A percentile compares a stretch with the other conserved stretches of the same genome.
These are phyloP conservation scores for Euplagia quadripunctaria DNA, from an alignment of 2,888 invertebrate genomes.

Conservation along the genomic window DNA sequence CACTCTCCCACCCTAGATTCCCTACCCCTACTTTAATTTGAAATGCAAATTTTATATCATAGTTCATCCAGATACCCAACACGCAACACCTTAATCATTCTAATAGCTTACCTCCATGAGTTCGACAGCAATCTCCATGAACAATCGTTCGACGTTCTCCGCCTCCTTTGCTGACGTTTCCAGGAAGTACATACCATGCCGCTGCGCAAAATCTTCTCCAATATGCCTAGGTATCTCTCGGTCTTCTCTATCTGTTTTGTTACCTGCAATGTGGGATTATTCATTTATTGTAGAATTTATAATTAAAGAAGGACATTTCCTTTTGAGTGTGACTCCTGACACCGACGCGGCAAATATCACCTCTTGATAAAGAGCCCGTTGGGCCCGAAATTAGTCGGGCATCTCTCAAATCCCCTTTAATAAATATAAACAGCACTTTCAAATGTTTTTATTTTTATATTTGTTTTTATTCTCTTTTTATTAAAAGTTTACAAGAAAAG, in stretches of 20 bases:
- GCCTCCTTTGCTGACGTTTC: conserved; percentile 99
- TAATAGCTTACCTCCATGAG: conserved; percentile 90
- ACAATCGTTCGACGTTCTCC: conserved; percentile 98
- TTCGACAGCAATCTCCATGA: conserved; percentile 98
- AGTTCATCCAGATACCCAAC: background rate
- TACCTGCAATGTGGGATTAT: conserved; percentile 87
- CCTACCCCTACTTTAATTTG: too few species aligned
- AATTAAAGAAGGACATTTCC: background rate
- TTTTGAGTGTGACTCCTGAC: too few species aligned
- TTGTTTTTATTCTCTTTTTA: too few species aligned
- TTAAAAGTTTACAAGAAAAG: too few species aligned
- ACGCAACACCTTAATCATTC: background rate
- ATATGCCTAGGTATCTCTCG: conserved; percentile 98
- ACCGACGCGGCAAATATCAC: too few species aligned
- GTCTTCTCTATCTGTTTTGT: conserved; percentile 98
- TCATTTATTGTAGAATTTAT: background rate
- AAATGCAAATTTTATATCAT: too few species aligned
- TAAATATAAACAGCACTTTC: too few species aligned
- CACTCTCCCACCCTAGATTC: too few species aligned
- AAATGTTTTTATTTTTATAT: too few species aligned
- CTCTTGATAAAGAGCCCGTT: too few species aligned
- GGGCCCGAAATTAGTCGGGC: too few species aligned
- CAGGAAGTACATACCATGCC: conserved; percentile 98
- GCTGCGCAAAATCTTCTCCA: conserved; percentile 97
- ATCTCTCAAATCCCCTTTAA: too few species aligned